These are phyloP conservation scores for Ispidina picta DNA, from an alignment of 2,797 vertebrate species.

Conservation along the genomic window DNA sequence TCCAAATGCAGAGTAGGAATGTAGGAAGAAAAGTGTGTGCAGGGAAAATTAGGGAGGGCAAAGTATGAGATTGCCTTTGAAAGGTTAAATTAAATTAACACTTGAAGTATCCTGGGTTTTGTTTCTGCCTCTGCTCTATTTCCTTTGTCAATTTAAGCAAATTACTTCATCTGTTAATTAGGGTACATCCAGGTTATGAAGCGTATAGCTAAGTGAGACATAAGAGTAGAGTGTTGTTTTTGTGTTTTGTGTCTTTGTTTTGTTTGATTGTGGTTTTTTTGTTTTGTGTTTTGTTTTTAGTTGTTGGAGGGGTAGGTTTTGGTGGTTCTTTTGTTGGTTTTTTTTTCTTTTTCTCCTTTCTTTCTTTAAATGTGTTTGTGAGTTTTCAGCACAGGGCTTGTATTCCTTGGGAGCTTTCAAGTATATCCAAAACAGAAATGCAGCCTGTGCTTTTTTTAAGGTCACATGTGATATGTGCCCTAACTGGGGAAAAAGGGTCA, in stretches of 20 bases:
- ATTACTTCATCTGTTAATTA: conserved; percentile 15
- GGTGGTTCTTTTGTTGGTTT: too few species aligned
- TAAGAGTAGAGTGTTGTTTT: neutral
- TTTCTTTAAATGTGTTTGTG: neutral
- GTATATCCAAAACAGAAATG: conserved; percentile 11
- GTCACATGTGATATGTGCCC: neutral
- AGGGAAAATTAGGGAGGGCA: neutral
- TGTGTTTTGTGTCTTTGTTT: too few species aligned
- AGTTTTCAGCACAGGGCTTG: neutral
- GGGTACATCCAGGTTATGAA: neutral
- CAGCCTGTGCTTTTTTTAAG: neutral
- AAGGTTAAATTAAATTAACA: neutral
- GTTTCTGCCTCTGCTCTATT: neutral
- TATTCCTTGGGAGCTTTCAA: conserved; percentile 37
- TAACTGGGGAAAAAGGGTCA: neutral
- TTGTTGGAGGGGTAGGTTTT: neutral
- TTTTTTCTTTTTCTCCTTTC: neutral
- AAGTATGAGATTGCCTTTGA: neutral
- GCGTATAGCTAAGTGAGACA: neutral
- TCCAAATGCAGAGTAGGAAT: neutral
- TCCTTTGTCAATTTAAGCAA: neutral
- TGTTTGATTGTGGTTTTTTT: neutral
- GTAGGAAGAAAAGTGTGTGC: neutral
- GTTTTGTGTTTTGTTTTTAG: neutral
- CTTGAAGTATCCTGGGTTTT: neutral